Base-by-base conservation (phyloP, 2,113 vertebrate genomes). In the Strigops habroptila region DNA sequence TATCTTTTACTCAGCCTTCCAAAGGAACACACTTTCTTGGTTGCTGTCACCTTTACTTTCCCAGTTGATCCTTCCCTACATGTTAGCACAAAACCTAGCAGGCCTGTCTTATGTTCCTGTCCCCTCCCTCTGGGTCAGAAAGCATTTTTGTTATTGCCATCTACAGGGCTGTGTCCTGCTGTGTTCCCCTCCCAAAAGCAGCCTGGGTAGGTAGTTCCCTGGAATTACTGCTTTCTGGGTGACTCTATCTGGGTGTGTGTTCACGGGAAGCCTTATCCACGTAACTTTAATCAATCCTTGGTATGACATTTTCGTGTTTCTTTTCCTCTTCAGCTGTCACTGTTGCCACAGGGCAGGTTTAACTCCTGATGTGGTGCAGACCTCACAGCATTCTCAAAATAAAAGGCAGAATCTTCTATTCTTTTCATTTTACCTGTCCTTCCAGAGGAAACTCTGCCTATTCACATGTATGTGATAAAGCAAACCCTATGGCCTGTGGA, bases 201-300 rank as follows among this genome's bases (percentile, higher is more conserved):
- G 52, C 46, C 39, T 41, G 67, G 24, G 60, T 27, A 31, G 39
- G n/a, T n/a, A 27, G 8, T 27, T 74, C 75, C 46, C 28, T 67
- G 75, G 30, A 2, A 1, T n/a, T 76, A 37, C 76, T 69, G 46
- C 39, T 48, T 68, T 68, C 46, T 24, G 48, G 22, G 28, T 60
- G 52, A 51, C 1, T n/a, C n/a, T n/a, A n/a, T n/a, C n/a, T n/a
- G n/a, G n/a, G 3, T 43, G 30, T 12, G 23, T 77, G 70, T 63
- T 82, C 41, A 11, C 1, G 14, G 57, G 28, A 77, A 39, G 8
- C 49, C 64, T 57, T 33, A 57, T 13, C 43, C 49, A 6, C 0
- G 1, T 51, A 28, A 62, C 31, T 44, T 51, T 30, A 21, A 49
- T 57, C 43, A 39, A 0, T 51, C 37, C 49, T 64, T 0, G 0